Evolutionary conservation across 2,113 vertebrate genomes (phyloP).

Genomic region (Bubalus kerabau): DNA sequence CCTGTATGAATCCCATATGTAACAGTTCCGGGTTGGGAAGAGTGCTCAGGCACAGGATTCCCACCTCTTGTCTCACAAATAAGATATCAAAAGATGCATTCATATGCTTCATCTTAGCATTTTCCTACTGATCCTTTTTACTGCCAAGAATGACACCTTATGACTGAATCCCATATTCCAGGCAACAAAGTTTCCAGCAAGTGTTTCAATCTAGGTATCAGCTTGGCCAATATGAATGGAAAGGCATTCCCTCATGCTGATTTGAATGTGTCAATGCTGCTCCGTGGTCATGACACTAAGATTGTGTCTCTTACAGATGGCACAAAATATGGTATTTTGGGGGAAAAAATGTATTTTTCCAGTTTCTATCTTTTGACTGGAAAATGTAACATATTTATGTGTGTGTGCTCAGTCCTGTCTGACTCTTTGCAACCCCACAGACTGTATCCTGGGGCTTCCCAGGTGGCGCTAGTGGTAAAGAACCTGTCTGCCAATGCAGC

Average conservation of each 20-base stretch:
- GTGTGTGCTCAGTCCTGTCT: background rate
- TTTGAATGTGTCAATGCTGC: background rate
- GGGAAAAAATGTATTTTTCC: background rate
- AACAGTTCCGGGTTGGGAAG: constrained; percentile 80
- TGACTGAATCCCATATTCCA: constrained; percentile 88
- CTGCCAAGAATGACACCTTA: constrained; percentile 77
- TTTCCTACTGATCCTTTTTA: constrained; percentile 38
- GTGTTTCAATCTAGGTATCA: constrained; percentile 89
- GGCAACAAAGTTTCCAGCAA: constrained; percentile 90
- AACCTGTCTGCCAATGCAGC: background rate
- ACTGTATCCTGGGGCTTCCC: background rate
- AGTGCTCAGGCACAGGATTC: constrained; percentile 79
- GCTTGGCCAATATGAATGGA: constrained; percentile 89
- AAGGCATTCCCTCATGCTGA: constrained; percentile 77
- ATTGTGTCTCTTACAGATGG: background rate
- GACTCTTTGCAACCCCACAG: background rate
- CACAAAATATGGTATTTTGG: background rate
- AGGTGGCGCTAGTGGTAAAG: background rate
- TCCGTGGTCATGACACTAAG: background rate
- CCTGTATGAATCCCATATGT: constrained; percentile 37
- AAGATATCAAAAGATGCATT: constrained; percentile 81
- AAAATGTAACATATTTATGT: background rate
- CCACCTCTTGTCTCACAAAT: constrained; percentile 75
- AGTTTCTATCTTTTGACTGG: background rate
- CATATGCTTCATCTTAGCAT: background rate